These are phyloP conservation scores for Cosmia pyralina DNA, from an alignment of 2,888 invertebrate species.

Conservation along the genomic window DNA sequence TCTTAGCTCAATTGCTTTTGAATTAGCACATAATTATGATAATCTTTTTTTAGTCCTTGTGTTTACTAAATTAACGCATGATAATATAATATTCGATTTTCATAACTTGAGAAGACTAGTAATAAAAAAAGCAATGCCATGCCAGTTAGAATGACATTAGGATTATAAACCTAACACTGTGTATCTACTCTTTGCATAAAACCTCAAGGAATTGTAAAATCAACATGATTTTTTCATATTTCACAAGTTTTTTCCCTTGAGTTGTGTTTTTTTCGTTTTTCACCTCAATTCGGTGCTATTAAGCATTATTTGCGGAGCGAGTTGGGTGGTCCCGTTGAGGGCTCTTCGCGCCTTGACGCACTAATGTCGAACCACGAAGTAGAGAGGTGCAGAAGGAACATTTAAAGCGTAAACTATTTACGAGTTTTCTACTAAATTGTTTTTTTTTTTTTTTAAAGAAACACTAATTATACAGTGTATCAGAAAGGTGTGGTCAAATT, in stretches of 20 bases:
- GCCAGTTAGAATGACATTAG: constrained; percentile 27
- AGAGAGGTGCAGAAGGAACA: constrained; percentile 41
- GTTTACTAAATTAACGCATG: too few species aligned
- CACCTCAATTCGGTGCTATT: constrained; percentile 75
- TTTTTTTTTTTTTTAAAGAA: too few species aligned
- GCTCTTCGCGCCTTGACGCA: constrained; percentile 72
- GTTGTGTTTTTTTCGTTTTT: constrained; percentile 67
- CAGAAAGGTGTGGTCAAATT: too few species aligned
- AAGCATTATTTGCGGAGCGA: constrained; percentile 71
- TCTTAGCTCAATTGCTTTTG: not conserved
- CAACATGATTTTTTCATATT: constrained; percentile 63
- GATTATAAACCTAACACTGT: constrained; percentile 35
- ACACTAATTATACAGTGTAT: too few species aligned
- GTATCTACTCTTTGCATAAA: constrained; percentile 49
- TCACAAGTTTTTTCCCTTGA: constrained; percentile 57
- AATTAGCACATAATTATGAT: not conserved
- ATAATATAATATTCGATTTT: not conserved
- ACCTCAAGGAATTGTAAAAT: constrained; percentile 62
- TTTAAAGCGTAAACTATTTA: not conserved
- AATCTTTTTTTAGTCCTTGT: too few species aligned
- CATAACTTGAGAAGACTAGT: not conserved
- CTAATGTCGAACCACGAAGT: constrained; percentile 18
- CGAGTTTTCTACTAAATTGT: too few species aligned
- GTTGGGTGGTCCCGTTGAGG: constrained; percentile 77
- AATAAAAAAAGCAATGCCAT: not conserved